phyloP scores from a whole-genome alignment of 2,888 invertebrate genomes.

The Ochlodes sylvanus region DNA sequence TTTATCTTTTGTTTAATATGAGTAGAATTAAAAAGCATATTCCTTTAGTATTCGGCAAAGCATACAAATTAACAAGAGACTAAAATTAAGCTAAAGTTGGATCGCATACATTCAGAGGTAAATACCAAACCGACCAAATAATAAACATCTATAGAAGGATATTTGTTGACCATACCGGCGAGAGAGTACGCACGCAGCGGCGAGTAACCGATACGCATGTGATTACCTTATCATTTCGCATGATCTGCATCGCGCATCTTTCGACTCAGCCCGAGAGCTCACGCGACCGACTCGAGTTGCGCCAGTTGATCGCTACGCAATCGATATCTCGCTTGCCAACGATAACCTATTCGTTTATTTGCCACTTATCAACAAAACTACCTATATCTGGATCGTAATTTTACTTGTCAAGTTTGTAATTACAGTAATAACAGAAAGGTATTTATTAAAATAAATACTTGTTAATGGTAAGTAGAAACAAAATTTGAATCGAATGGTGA shows the following conservation, averaged over 20 bases:
- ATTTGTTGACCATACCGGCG: constrained; percentile 36
- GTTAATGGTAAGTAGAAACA: constrained; percentile 1
- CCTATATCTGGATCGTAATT: constrained; percentile 22
- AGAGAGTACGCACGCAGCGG: constrained; percentile 55
- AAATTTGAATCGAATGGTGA: constrained; percentile 21
- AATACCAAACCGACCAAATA: not conserved
- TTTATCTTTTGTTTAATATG: too few relatives aligned
- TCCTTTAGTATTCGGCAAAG: not conserved
- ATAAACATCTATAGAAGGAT: constrained; percentile 11
- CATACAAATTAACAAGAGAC: not conserved
- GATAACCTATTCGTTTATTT: constrained; percentile 47
- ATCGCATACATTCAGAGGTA: not conserved
- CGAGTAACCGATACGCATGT: constrained; percentile 71
- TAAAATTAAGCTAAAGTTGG: too few relatives aligned
- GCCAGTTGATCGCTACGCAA: constrained; percentile 38
- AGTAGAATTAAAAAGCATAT: not conserved
- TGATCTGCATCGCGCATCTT: constrained; percentile 72
- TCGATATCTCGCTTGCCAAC: constrained; percentile 58
- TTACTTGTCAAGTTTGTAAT: constrained; percentile 35
- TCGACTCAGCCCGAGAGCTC: constrained; percentile 54
- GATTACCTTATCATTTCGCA: constrained; percentile 76
- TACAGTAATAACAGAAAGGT: constrained; percentile 28
- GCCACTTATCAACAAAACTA: constrained; percentile 29
- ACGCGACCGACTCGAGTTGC: constrained; percentile 43
- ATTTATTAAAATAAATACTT: constrained; percentile 7